Base-by-base conservation (phyloP, 2,797 vertebrate species). In the Gadopsis bispinosus region DNA sequence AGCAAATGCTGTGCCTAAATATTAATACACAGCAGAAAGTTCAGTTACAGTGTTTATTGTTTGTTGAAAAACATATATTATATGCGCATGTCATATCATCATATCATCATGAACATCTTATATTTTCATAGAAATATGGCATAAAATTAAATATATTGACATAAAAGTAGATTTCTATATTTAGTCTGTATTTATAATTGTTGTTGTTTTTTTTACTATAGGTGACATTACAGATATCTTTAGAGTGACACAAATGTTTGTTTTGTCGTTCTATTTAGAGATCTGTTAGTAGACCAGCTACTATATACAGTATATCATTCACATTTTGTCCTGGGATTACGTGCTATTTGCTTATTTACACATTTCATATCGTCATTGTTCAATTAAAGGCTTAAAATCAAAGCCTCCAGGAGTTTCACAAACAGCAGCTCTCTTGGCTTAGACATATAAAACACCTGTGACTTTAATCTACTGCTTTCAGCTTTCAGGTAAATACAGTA, bases 281-380 rank as follows among this genome's bases (percentile, higher is more conserved):
- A 59, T 29, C n/a, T 69, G 16, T 74, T 47, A 47, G 83, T 85
- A 86, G 83, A 83, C 75, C 80, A 75, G 86, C 83, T 85, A 81
- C 78, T 70, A 12, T 54, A 74, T 64, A 48, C 7, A 6, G 37
- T 60, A 14, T 11, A 55, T 55, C 29, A 71, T 37, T 75, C 4
- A 75, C 59, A 62, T 51, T 67, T 37, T 74, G 22, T 16, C 54
- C 58, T 54, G 26, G 75, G 20, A 75, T 58, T 71, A 14, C 4
- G 10, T 48, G 11, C 39, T 6, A 41, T 69, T 13, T 67, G 37
- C 33, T 61, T 4, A 20, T 71, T 66, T 68, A 47, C 43, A 56
- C n/a, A 58, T 41, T 61, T 58, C 4, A 33, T 60, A 11, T 7
- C 11, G 14, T 22, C 7, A 19, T 37, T 29, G 12, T 33, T 47